Evolutionary conservation across 2,888 invertebrate species (phyloP), one percentile per base, ranked within the genome.

Genomic region (Leucophenga montana): DNA sequence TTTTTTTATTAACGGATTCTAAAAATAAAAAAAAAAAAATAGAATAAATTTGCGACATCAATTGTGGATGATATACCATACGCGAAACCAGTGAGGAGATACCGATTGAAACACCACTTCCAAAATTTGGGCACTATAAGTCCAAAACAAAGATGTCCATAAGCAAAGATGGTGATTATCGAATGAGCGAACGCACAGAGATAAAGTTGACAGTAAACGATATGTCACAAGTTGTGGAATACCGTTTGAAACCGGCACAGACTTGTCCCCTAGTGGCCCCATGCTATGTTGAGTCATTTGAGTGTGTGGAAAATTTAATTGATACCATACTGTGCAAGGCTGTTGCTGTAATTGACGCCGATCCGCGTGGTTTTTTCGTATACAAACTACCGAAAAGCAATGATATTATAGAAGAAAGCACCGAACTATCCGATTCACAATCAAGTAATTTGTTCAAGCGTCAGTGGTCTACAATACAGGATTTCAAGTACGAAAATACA

Each of bases 241-340:
- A 5, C 11, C 39, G 39, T 39, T 11, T 39, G 8, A 39, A 56
- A 22, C 1, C 6, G 11, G 20, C 22, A 16, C 1, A 5, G 6
- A 3, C 18, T 56, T 59, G 59, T 14, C 39, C 1, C 8, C 6
- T 8, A 1, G n/a, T 14, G 22, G 74, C 77, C 0, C 5, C 71
- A 5, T 83, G 83, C 62, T 71, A 73, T 6, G 73, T 80, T 16
- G 77, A 72, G 1, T 77, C 83, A 46, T 18, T 81, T 16, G 71
- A 80, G 13, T 82, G 82, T 39, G 44, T 83, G 3, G 11, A 31
- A 0, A 61, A 75, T 8, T 14, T 82, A 68, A 61, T 85, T 3
- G n/a, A 74, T 1, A 71, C 59, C 1, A 77, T 77, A 3, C 44
- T 81, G 20, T 83, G 83, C 70, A 67, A 75, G n/a, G 85, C 85